Percentiles rank a stretch among this genome's conserved stretches.
Conservation (phyloP, 2,113 vertebrate species). For the Peromyscus maniculatus region DNA sequence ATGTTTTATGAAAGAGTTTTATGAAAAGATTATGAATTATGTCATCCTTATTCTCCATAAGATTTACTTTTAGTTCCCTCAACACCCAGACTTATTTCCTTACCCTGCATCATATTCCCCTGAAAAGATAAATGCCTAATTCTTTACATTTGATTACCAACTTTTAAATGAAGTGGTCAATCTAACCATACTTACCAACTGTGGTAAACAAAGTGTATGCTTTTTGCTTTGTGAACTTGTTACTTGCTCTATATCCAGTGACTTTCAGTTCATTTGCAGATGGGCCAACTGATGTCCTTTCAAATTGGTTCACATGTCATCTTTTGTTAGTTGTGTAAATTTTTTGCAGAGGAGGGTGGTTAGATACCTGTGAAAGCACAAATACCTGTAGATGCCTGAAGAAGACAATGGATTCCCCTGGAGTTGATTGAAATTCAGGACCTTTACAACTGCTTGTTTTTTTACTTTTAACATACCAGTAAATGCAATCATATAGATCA, state of each 20-base stretch:
- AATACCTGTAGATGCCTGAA: background rate
- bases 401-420: background rate
- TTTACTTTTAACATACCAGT: background rate
- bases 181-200: background rate
- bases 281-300: background rate
- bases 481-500: background rate
- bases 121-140: background rate
- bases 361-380: too few species aligned
- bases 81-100: background rate
- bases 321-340: background rate
- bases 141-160: conserved; percentile 1
- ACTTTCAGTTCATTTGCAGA: background rate
- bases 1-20: background rate
- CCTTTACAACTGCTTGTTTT: background rate
- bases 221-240: background rate
- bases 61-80: background rate
- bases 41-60: background rate
- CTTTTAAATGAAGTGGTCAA: conserved; percentile 26
- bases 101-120: background rate
- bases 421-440: background rate
- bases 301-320: background rate
- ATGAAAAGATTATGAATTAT: background rate
- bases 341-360: background rate
- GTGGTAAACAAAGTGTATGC: background rate
- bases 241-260: background rate